Evolutionary conservation across 1,140 invertebrate genomes (phyloP).

Genomic region (Euura saliciscinereae): DNA sequence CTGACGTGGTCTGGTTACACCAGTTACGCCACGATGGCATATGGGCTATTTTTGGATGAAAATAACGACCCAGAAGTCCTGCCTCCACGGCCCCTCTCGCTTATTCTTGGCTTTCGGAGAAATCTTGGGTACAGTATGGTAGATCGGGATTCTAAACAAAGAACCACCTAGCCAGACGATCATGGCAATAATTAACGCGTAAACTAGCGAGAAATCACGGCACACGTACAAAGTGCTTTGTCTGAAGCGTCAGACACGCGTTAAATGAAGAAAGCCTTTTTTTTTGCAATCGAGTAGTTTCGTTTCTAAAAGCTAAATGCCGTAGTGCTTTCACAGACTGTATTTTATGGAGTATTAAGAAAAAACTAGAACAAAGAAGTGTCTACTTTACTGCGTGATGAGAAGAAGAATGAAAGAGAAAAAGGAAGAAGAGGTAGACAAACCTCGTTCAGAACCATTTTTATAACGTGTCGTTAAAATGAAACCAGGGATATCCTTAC

Average conservation of each 20-base stretch:
- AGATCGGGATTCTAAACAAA: not conserved
- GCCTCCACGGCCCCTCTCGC: not conserved
- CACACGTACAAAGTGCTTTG: too few species aligned
- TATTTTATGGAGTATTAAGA: too few species aligned
- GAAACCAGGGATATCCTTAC: not conserved
- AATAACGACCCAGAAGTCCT: not conserved
- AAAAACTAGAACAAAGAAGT: too few species aligned
- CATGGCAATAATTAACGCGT: too few species aligned
- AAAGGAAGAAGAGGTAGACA: not conserved
- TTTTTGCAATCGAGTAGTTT: too few species aligned
- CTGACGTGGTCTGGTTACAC: not conserved
- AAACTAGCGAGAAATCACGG: too few species aligned
- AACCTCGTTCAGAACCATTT: not conserved
- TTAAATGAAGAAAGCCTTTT: too few species aligned
- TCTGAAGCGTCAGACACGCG: too few species aligned
- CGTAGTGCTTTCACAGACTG: not conserved
- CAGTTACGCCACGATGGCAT: not conserved
- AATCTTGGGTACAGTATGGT: not conserved
- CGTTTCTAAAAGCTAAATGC: too few species aligned
- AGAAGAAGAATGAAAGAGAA: not conserved
- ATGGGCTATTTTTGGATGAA: slow-evolving; percentile 4
- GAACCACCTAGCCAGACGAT: too few species aligned
- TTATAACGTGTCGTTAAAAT: not conserved
- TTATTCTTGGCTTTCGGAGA: too few species aligned
- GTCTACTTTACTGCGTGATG: too few species aligned